A percentile compares a stretch with the other conserved stretches of the same genome.
These are phyloP conservation scores for Oreochromis spilurus DNA, from an alignment of 2,113 vertebrate genomes.

Conservation along the genomic window DNA sequence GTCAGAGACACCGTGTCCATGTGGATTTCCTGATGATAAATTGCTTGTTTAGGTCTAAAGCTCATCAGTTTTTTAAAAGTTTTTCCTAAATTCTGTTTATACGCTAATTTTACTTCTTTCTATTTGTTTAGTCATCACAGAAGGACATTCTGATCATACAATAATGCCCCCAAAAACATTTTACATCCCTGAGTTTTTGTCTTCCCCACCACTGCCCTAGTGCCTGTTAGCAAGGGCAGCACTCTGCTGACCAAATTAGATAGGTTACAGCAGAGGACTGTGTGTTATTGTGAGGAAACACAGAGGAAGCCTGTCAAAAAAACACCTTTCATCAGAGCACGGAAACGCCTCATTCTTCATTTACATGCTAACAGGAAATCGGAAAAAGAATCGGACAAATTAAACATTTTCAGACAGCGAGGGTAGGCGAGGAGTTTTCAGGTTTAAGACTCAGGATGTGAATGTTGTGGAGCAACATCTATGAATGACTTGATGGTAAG, in stretches of 20 bases:
- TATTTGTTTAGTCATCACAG: neutral
- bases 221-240: conserved; percentile 6
- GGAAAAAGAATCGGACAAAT: neutral
- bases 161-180: neutral
- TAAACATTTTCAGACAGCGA: neutral
- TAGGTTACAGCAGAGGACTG: neutral
- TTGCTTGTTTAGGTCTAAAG: neutral
- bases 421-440: neutral
- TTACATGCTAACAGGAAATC: neutral
- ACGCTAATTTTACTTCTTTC: neutral
- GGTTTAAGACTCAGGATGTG: fast-evolving
- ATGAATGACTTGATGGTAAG: neutral
- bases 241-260: neutral
- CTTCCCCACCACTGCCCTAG: neutral
- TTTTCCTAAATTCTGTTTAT: neutral
- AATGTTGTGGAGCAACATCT: neutral
- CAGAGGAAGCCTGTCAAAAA: neutral
- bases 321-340: neutral
- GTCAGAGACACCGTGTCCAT: neutral
- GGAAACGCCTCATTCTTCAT: neutral
- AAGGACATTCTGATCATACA: fast-evolving
- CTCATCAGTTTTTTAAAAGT: neutral
- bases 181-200: neutral
- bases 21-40: neutral
- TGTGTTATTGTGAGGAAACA: neutral